phyloP scores from a whole-genome alignment of 2,888 invertebrate species.

The Nemurella pictetii region DNA sequence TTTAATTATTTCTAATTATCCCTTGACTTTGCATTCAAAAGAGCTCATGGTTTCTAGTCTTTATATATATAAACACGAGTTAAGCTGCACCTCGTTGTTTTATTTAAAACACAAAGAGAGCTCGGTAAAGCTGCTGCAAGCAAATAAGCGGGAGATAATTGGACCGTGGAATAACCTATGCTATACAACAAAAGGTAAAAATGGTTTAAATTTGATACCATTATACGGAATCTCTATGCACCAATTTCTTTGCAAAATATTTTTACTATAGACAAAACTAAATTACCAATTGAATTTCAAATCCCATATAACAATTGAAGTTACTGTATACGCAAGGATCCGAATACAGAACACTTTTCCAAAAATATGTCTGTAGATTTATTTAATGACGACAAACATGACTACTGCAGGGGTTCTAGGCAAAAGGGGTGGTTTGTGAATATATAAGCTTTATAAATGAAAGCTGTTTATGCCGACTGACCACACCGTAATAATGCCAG shows the following conservation, averaged over 20 bases:
- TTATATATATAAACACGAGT: not conserved
- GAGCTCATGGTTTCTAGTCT: constrained; percentile 18
- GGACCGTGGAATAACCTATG: not conserved
- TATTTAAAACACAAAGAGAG: not conserved
- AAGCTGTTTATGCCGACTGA: not conserved
- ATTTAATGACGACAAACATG: no score
- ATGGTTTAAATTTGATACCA: not conserved
- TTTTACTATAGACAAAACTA: no score
- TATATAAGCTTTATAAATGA: not conserved
- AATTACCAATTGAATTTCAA: no score
- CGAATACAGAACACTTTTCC: no score
- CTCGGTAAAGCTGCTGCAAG: not conserved
- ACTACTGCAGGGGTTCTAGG: no score
- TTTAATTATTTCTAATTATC: constrained; percentile 41
- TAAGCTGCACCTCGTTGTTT: constrained; percentile 2
- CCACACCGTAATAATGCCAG: not conserved
- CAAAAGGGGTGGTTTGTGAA: not conserved
- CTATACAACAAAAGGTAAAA: not conserved
- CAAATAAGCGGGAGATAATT: not conserved
- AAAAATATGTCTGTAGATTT: no score
- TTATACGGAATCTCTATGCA: no score
- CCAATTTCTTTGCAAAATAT: not conserved
- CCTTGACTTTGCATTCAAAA: constrained; percentile 20
- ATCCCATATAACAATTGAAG: no score
- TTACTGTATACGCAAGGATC: no score